Conservation (phyloP, 2,113 vertebrate species). For the Platysteira castanea region DNA sequence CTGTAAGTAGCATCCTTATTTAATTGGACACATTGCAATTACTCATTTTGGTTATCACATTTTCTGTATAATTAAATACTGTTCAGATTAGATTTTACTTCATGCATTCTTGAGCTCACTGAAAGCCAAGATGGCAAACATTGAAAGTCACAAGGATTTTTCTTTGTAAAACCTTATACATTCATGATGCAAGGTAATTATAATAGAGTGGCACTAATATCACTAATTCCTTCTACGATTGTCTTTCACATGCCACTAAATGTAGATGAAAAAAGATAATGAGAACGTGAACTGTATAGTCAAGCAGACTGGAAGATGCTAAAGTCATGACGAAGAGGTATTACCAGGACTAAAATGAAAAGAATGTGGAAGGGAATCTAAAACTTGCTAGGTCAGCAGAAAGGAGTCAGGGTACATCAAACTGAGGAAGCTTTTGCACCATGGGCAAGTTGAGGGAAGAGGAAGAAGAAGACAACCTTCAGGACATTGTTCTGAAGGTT, state of each 20-base stretch:
- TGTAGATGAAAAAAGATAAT: neutral
- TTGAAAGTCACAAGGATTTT: neutral
- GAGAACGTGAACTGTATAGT: neutral
- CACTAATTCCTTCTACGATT: neutral
- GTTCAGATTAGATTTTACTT: neutral
- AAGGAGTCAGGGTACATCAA: neutral
- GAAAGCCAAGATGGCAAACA: neutral
- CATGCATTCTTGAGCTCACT: neutral
- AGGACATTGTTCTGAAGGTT: neutral
- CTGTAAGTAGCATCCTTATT: neutral
- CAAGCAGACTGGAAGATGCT: neutral
- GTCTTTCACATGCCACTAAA: neutral
- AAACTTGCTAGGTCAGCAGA: neutral
- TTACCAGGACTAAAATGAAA: neutral
- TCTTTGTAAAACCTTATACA: neutral
- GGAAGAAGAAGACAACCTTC: neutral
- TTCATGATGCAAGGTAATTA: neutral
- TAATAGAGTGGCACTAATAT: neutral
- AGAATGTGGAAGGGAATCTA: neutral
- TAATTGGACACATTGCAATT: neutral
- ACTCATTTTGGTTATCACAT: neutral
- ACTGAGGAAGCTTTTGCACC: neutral
- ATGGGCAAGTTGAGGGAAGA: neutral
- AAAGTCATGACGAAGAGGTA: neutral
- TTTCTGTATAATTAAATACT: neutral